These are phyloP conservation scores for Marronus borbonicus DNA, from an alignment of 2,888 invertebrate genomes.

Conservation along the genomic window DNA sequence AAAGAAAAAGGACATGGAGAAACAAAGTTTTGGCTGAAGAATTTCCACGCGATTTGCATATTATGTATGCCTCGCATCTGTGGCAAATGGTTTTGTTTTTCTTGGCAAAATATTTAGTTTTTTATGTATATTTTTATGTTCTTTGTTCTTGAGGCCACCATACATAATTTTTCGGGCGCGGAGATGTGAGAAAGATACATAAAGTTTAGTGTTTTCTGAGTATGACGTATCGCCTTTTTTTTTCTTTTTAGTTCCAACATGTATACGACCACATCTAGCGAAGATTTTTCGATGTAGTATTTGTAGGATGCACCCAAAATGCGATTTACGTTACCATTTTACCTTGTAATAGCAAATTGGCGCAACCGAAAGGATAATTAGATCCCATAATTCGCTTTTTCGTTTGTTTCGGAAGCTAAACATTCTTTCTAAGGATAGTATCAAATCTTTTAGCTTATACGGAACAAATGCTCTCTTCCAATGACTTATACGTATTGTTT, in stretches of 20 bases:
- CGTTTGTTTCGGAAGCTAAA: no score
- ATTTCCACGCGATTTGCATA: conserved; percentile 27
- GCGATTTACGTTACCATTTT: no score
- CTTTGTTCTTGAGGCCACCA: background rate
- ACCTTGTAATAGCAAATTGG: no score
- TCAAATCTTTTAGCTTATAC: no score
- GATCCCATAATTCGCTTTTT: no score
- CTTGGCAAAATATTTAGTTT: conserved; percentile 23
- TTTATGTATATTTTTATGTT: conserved; percentile 18
- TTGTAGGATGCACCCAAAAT: no score
- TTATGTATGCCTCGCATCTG: conserved; percentile 18
- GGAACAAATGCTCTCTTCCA: no score
- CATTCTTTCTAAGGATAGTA: no score
- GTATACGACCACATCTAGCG: no score
- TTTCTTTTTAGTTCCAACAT: background rate
- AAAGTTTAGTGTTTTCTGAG: background rate
- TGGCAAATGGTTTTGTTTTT: conserved; percentile 24
- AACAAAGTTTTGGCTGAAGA: conserved; percentile 9
- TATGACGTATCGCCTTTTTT: background rate
- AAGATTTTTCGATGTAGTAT: no score
- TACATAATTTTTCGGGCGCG: background rate
- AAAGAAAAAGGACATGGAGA: background rate
- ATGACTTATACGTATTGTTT: no score
- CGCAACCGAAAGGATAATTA: no score
- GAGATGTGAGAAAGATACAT: conserved; percentile 15